Conservation (phyloP, 2,888 invertebrate genomes). For the Hirtodrosophila histrioides region DNA sequence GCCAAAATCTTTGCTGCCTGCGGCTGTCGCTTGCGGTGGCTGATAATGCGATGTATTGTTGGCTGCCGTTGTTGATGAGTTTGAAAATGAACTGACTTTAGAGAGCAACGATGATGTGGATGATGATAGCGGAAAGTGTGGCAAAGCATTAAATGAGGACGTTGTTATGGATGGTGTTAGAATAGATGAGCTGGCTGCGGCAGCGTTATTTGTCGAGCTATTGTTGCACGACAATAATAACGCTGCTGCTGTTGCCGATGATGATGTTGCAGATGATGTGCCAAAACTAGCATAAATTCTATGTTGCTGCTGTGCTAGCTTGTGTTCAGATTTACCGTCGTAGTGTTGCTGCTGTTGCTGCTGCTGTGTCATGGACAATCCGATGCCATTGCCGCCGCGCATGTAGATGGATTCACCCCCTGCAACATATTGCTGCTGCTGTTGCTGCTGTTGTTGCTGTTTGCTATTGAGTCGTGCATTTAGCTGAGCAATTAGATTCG, state of each 20-base stretch:
- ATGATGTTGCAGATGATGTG: constrained; percentile 60
- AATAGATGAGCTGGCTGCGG: constrained; percentile 69
- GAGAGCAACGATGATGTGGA: constrained; percentile 82
- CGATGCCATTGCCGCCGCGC: constrained; percentile 51
- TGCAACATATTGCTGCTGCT: constrained; percentile 65
- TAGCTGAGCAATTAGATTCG: constrained; percentile 84
- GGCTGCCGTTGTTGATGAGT: constrained; percentile 61
- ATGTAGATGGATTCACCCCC: constrained; percentile 72
- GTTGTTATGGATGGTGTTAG: constrained; percentile 58
- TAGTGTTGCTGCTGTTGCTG: constrained; percentile 82
- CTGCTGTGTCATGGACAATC: constrained; percentile 70
- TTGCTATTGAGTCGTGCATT: constrained; percentile 83
- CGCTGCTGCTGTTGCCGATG: constrained; percentile 83
- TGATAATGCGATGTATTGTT: constrained; percentile 69
- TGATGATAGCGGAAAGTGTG: constrained; percentile 83
- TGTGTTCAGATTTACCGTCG: constrained; percentile 84
- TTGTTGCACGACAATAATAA: constrained; percentile 27
- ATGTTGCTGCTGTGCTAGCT: constrained; percentile 72
- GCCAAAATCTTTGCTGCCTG: constrained; percentile 65
- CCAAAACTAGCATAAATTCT: constrained; percentile 84
- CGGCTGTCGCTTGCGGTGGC: constrained; percentile 66
- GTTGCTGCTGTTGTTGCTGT: constrained; percentile 73
- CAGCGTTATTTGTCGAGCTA: constrained; percentile 58
- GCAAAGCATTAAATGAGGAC: constrained; percentile 80
- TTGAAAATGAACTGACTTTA: constrained; percentile 82